Evolutionary conservation across 2,888 invertebrate species (phyloP).

Genomic region (Apamea epomidion): DNA sequence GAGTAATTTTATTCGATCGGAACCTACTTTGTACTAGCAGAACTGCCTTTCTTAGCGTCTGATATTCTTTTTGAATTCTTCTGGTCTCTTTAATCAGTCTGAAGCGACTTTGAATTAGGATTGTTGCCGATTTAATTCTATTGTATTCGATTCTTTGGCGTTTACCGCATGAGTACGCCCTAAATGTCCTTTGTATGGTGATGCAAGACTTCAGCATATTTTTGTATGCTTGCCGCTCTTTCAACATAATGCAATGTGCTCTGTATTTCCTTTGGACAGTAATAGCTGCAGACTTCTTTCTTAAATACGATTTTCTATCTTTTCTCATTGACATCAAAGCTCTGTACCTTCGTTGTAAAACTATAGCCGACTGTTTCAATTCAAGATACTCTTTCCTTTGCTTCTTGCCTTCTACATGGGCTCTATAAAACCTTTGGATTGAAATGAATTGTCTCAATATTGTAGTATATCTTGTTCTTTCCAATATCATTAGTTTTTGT

Average conservation of each 20-base stretch:
- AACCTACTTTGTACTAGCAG: conserved; percentile 81
- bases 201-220: conserved; percentile 77
- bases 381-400: conserved; percentile 77
- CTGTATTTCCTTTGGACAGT: conserved; percentile 82
- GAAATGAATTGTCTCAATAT: conserved; percentile 76
- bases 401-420: conserved; percentile 71
- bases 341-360: conserved; percentile 79
- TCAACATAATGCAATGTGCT: conserved; percentile 78
- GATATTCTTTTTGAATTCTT: conserved; percentile 73
- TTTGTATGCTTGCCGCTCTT: conserved; percentile 78
- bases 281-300: conserved; percentile 67
- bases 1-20: conserved; percentile 73
- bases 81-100: conserved; percentile 73
- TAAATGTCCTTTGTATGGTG: conserved; percentile 84
- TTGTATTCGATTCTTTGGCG: conserved; percentile 74
- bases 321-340: conserved; percentile 78
- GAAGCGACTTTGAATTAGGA: conserved; percentile 84
- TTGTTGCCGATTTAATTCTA: conserved; percentile 74
- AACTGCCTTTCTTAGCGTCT: conserved; percentile 71
- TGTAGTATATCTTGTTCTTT: conserved; percentile 78
- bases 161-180: conserved; percentile 73
- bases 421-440: conserved; percentile 85
- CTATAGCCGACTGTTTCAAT: conserved; percentile 71
- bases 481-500: conserved; percentile 75
- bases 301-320: conserved; percentile 73